Percentiles rank a stretch among this genome's conserved stretches.
These are phyloP conservation scores for Drosophila navojoa DNA, from an alignment of 1,140 invertebrate species.

Conservation along the genomic window DNA sequence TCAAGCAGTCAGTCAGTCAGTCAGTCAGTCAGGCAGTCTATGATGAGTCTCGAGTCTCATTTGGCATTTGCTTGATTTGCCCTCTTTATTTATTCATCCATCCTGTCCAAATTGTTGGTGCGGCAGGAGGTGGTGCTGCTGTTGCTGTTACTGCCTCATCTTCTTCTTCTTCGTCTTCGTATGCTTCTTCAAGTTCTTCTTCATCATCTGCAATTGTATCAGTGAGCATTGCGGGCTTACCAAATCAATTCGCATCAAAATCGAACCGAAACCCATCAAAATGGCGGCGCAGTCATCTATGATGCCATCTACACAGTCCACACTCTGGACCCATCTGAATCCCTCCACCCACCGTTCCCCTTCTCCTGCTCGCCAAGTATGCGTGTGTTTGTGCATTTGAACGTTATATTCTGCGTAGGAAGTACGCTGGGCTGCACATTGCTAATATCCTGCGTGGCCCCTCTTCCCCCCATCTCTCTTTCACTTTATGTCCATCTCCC, in stretches of 20 bases:
- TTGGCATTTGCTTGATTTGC: slow-evolving; percentile 80
- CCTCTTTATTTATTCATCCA: slow-evolving; percentile 80
- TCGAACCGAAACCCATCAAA: slow-evolving; percentile 68
- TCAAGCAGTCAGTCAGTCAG: slow-evolving; percentile 39
- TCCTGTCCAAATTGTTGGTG: slow-evolving; percentile 19
- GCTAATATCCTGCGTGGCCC: slow-evolving; percentile 71
- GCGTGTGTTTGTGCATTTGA: slow-evolving; percentile 40
- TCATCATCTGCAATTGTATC: slow-evolving; percentile 41
- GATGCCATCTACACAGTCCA: slow-evolving; percentile 20
- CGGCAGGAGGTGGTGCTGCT: not conserved
- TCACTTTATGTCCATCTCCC: not conserved
- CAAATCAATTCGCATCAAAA: slow-evolving; percentile 78
- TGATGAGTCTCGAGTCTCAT: slow-evolving; percentile 63
- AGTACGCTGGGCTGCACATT: slow-evolving; percentile 78
- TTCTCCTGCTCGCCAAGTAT: not conserved
- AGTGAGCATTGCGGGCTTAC: slow-evolving; percentile 67
- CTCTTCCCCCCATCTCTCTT: not conserved
- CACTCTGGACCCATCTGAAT: not conserved
- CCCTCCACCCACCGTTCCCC: too few relatives aligned
- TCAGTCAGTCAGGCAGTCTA: slow-evolving; percentile 57
- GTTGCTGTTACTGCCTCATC: not conserved
- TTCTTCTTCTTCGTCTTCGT: not conserved
- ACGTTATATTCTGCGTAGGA: slow-evolving; percentile 70
- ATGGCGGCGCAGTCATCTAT: slow-evolving; percentile 45
- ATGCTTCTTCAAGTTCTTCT: slow-evolving; percentile 15